Evolutionary conservation across 2,888 invertebrate genomes (phyloP).

Genomic region (Drymonia ruficornis): DNA sequence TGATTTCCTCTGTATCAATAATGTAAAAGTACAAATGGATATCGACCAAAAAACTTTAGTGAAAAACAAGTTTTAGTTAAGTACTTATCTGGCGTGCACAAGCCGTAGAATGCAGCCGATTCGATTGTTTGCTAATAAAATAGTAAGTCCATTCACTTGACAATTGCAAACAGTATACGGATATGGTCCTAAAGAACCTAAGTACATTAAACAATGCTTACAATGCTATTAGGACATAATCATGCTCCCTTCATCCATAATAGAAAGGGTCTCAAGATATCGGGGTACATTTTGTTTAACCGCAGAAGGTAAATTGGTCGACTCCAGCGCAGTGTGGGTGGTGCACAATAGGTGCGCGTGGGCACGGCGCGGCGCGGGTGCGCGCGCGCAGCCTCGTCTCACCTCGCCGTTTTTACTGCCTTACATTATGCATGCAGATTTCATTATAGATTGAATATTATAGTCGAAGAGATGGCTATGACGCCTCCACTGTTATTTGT

Average conservation of each 20-base stretch:
- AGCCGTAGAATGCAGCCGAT: too few species aligned
- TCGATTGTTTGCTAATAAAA: too few species aligned
- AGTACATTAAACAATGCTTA: too few species aligned
- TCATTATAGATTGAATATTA: conserved; percentile 64
- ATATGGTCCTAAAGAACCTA: too few species aligned
- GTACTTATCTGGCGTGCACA: too few species aligned
- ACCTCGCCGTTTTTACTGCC: conserved; percentile 49
- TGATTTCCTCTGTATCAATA: neutral
- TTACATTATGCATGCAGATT: conserved; percentile 64
- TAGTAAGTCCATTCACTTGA: too few species aligned
- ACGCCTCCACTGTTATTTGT: conserved; percentile 42
- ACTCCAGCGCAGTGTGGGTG: conserved; percentile 57
- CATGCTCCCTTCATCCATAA: too few species aligned
- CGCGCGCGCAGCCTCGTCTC: conserved; percentile 57
- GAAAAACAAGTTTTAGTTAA: too few species aligned
- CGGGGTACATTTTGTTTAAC: conserved; percentile 8
- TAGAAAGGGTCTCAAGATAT: neutral
- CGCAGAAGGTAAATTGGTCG: conserved; percentile 29
- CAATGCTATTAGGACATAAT: neutral
- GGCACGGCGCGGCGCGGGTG: conserved; percentile 49
- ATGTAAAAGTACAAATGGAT: too few species aligned
- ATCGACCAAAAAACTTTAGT: too few species aligned
- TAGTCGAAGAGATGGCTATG: conserved; percentile 51
- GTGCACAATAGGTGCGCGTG: conserved; percentile 67
- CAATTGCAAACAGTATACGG: too few species aligned